Evolutionary conservation across 2,113 vertebrate species (phyloP).

Genomic region (Salminus brasiliensis): DNA sequence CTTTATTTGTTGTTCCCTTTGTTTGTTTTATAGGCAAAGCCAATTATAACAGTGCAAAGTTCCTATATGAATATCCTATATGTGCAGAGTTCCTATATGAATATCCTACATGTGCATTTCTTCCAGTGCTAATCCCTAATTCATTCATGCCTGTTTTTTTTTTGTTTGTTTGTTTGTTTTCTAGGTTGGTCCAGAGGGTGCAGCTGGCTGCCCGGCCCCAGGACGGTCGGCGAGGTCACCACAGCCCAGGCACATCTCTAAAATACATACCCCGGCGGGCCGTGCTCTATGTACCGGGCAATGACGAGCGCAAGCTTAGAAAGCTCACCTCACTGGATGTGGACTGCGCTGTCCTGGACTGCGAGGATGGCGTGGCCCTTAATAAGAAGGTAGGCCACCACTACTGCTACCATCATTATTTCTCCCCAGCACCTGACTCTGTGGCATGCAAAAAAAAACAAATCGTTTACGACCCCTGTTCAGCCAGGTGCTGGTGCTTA

Average conservation of each 20-base stretch:
- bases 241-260: slow-evolving; percentile 67
- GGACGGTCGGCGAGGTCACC: slow-evolving; percentile 59
- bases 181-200: slow-evolving; percentile 58
- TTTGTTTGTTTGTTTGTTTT: slow-evolving; percentile 52
- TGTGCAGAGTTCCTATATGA: too few relatives aligned
- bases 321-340: slow-evolving; percentile 88
- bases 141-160: too few relatives aligned
- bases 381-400: slow-evolving; percentile 86
- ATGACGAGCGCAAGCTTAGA: slow-evolving; percentile 91
- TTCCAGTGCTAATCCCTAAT: too few relatives aligned
- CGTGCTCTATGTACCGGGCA: slow-evolving; percentile 92
- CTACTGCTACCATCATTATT: background rate
- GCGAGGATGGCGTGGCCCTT: slow-evolving; percentile 94
- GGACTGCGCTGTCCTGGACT: slow-evolving; percentile 94
- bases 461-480: slow-evolving; percentile 43
- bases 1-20: too few relatives aligned
- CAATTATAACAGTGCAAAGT: too few relatives aligned
- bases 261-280: slow-evolving; percentile 89
- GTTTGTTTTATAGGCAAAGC: too few relatives aligned
- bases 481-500: slow-evolving; percentile 73
- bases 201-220: slow-evolving; percentile 49
- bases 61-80: too few relatives aligned
- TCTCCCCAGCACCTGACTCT: slow-evolving; percentile 36
- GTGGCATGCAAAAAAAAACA: slow-evolving; percentile 17
- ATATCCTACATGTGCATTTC: too few relatives aligned